Evolutionary conservation across 2,888 invertebrate species (phyloP), one percentile per base, ranked within the genome.

Genomic region (Tinea pellionella): DNA sequence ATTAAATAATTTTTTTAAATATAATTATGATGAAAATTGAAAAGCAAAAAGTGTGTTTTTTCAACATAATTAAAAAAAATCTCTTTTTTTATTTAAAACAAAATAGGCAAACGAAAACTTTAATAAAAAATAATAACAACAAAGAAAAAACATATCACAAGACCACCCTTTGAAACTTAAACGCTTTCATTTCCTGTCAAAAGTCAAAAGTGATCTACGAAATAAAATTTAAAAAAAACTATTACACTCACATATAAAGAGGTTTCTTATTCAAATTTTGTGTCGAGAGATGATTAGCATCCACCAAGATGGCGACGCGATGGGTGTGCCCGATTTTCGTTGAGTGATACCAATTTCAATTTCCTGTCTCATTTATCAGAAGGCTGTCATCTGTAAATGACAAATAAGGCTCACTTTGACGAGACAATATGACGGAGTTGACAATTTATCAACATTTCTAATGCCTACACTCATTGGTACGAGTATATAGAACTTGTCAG

Each of bases 351-450:
- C 81, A 78, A 86, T 80, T 84, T 81, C 86, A 86, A 86, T 86
- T 86, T 86, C 86, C 86, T 86, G 82, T 74, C 74, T 72, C 68
- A 69, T 69, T 84, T 86, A 86, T 86, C 84, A 69, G 65, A 65
- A 66, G 67, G 65, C 72, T 69, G 70, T 80, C 80, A 85, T 86
- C 85, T 82, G 73, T 75, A 77, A 24, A 81, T 85, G 85, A 86
- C 85, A 85, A 86, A 86, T 86, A 82, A 78, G 83, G 80, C 3
- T 84, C 78, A 78, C 84, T 86, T 83, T 86, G 85, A 84, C 80
- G 83, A 79, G 78, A 74, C 75, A 70, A 24, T 69, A 74, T 75
- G 78, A 78, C 73, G 76, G 73, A 73, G 72, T 68, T 65, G 68
- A 74, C 69, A 68, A 80, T 82, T 76, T 77, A 78, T 81, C 76